Base-by-base conservation (phyloP, 1,140 invertebrate genomes). In the Drosophila hydei region DNA sequence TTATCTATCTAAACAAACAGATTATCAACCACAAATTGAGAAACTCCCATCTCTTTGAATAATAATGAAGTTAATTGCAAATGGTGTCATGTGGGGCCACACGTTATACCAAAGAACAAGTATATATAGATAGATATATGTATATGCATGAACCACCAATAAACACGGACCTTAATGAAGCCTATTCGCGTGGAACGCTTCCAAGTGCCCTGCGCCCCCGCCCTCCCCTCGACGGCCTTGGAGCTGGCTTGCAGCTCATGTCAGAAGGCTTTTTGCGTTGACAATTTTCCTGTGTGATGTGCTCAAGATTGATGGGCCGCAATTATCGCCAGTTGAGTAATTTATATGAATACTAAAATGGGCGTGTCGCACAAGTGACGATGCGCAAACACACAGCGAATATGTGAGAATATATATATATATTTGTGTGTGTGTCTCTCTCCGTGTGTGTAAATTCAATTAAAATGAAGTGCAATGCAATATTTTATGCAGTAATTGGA, bases 241-340 rank as follows among this genome's bases (percentile, higher is more conserved):
- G 64, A 77, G 70, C 55, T 61, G 70, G 64, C 55, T 56, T 72
- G 70, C 63, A 69, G 71, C 71, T 80, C 81, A 61, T 87, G 81
- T 87, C 83, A 78, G 74, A 67, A 76, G 75, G 76, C 74, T 88
- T 87, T 87, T 87, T 88, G 83, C 83, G 83, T 88, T 87, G 83
- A 87, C 83, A 87, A 88, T 88, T 88, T 88, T 79, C 43, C 71
- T 71, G 81, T 65, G 78, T 76, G 83, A 88, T 87, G 83, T 83
- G 83, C 75, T 68, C 75, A 88, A 87, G 83, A 87, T 87, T 87
- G 83, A 87, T 87, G 83, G 79, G 78, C 71, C 77, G 83, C 83
- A 87, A 87, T 87, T 87, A 87, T 87, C 83, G 83, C 75, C 78
- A 62, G 79, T 88, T 76, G 80, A 79, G 81, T 87, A 87, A 87